phyloP scores from a whole-genome alignment of 2,888 invertebrate genomes.

The Sepioteuthis lessoniana region DNA sequence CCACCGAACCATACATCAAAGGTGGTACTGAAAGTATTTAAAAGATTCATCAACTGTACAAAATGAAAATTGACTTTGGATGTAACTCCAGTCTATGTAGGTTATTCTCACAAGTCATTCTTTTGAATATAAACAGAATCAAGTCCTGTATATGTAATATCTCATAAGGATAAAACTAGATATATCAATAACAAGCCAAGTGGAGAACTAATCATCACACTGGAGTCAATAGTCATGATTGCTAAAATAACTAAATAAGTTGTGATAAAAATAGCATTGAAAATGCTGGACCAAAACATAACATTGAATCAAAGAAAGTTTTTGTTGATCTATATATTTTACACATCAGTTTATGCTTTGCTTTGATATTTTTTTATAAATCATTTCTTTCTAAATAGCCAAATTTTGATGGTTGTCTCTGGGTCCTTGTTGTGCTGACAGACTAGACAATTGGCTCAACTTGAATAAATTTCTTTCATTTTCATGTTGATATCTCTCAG shows the following conservation, averaged over 20 bases:
- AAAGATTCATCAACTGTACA: background rate
- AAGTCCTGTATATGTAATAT: background rate
- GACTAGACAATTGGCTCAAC: background rate
- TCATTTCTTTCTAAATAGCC: background rate
- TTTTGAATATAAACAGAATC: background rate
- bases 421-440: background rate
- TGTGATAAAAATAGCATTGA: no score
- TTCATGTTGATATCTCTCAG: background rate
- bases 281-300: no score
- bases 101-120: background rate
- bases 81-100: background rate
- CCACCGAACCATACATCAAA: background rate
- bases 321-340: no score
- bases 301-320: no score
- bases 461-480: background rate
- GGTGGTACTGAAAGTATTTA: background rate
- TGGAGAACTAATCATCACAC: no score
- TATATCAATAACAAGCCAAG: no score
- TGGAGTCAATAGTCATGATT: no score
- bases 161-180: no score
- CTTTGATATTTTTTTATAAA: background rate
- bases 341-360: background rate
- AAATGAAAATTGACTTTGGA: background rate
- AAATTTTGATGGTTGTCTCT: background rate
- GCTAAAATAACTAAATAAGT: no score